Percentiles rank a stretch among this genome's conserved stretches.
These are phyloP conservation scores for Halcyon chelicuti DNA, from an alignment of 2,797 vertebrate species.

Conservation along the genomic window DNA sequence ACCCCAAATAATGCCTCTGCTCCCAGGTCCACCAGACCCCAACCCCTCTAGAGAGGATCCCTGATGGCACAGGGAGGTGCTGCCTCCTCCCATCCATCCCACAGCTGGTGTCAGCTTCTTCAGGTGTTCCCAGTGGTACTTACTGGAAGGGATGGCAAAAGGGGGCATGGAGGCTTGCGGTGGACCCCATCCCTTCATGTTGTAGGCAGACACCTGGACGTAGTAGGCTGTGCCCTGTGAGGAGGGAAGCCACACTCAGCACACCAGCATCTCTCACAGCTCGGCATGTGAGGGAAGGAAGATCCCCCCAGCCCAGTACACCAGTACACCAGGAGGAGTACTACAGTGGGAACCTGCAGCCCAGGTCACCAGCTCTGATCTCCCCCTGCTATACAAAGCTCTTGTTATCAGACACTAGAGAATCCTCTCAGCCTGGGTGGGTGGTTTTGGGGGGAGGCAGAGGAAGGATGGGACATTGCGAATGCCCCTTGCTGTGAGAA, in stretches of 20 bases:
- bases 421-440: neutral
- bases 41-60: neutral
- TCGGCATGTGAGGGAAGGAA: fast-evolving
- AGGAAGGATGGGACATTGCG: neutral
- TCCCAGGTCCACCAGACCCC: fast-evolving
- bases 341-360: neutral
- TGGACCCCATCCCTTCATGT: slow-evolving; percentile 94
- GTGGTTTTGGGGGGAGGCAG: neutral
- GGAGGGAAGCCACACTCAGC: neutral
- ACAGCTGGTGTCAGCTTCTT: fast-evolving
- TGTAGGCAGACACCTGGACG: slow-evolving; percentile 89
- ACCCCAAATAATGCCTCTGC: neutral
- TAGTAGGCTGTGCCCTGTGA: slow-evolving; percentile 87
- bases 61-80: neutral
- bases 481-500: neutral
- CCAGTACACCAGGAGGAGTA: neutral
- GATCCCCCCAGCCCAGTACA: neutral
- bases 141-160: slow-evolving; percentile 89
- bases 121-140: slow-evolving; percentile 48
- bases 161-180: slow-evolving; percentile 80
- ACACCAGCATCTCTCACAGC: fast-evolving
- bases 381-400: neutral
- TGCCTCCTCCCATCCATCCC: fast-evolving
- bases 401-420: neutral
- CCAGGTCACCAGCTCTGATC: fast-evolving